Conservation (phyloP, 2,113 vertebrate genomes). For the Mobula hypostoma region DNA sequence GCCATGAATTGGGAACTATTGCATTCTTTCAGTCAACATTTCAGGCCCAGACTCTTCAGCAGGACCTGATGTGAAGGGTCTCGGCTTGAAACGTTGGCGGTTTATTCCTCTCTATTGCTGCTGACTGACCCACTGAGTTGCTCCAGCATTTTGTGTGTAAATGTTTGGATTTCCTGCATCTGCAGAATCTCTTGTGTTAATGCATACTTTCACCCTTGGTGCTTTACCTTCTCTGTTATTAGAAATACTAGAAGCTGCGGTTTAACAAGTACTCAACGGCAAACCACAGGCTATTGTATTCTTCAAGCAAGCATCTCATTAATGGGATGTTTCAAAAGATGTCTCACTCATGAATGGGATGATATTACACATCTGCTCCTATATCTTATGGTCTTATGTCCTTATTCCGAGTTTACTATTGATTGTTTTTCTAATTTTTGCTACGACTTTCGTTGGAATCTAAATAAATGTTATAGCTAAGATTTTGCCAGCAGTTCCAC, state of each 20-base stretch:
- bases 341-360: not conserved
- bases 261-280: not conserved
- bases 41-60: no score
- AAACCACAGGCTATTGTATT: not conserved
- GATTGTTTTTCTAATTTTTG: not conserved
- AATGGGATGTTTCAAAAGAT: not conserved
- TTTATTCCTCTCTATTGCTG: no score
- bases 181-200: no score
- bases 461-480: not conserved
- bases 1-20: not conserved
- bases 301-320: not conserved
- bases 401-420: not conserved
- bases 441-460: not conserved
- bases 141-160: no score
- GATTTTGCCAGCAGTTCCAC: no score
- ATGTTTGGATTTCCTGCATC: no score
- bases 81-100: no score
- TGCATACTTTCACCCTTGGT: not conserved
- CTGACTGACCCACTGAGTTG: no score
- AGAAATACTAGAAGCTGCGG: not conserved
- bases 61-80: no score
- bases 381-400: no score
- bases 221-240: not conserved
- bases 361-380: not conserved
- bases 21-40: not conserved